phyloP scores from a whole-genome alignment of 2,113 vertebrate genomes.

The Albula glossodonta region DNA sequence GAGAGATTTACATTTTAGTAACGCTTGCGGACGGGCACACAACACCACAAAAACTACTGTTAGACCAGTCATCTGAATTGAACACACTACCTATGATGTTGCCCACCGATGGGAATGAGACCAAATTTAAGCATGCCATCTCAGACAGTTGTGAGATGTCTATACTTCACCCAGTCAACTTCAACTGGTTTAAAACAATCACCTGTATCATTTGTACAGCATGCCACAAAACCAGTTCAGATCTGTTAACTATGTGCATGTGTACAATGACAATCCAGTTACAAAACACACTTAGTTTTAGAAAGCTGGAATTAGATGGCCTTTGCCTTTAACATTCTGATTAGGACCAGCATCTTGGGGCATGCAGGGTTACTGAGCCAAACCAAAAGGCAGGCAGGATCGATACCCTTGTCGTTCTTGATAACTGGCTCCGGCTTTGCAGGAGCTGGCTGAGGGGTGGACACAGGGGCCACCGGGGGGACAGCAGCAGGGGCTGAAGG shows the following conservation, averaged over 20 bases:
- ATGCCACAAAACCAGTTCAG: too few relatives aligned
- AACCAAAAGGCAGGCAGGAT: constrained; percentile 23
- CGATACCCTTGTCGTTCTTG: constrained; percentile 96
- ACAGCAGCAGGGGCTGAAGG: constrained; percentile 52
- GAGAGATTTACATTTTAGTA: not conserved
- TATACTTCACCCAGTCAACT: too few relatives aligned
- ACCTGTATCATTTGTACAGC: too few relatives aligned
- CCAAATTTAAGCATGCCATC: too few relatives aligned
- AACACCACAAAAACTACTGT: not conserved
- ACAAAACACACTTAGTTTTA: not conserved
- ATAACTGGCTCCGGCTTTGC: constrained; percentile 76
- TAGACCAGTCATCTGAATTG: too few relatives aligned
- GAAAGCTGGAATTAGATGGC: not conserved
- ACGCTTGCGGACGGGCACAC: not conserved
- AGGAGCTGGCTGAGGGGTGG: constrained; percentile 54
- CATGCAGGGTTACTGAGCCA: constrained; percentile 2
- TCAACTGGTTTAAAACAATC: too few relatives aligned
- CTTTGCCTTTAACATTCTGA: not conserved
- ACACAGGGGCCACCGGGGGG: constrained; percentile 39
- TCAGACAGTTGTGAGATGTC: too few relatives aligned
- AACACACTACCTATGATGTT: too few relatives aligned
- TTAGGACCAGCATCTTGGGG: not conserved
- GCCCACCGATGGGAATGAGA: too few relatives aligned
- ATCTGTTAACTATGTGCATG: not conserved
- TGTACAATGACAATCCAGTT: not conserved